phyloP scores from a whole-genome alignment of 1,140 invertebrate genomes.

The Bradysia coprophila region DNA sequence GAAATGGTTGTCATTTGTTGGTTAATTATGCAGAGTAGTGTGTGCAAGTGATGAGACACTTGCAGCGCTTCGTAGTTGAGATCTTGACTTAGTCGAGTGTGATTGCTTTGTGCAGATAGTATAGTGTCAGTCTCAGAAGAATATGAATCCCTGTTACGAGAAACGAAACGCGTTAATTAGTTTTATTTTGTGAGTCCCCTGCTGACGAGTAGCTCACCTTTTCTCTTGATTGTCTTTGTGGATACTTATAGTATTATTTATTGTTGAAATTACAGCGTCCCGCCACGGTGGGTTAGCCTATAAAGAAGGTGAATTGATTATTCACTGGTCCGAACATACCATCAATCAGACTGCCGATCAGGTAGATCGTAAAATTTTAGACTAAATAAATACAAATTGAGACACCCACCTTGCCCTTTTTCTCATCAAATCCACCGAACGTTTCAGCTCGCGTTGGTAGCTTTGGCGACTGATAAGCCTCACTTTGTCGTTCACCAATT shows the following conservation, averaged over 20 bases:
- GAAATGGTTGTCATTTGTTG: conserved; percentile 75
- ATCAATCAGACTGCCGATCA: too few relatives aligned
- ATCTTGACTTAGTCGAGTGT: conserved; percentile 17
- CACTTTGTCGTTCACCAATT: conserved; percentile 74
- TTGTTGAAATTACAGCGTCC: conserved; percentile 8
- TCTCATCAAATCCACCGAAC: conserved; percentile 82
- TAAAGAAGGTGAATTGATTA: background rate
- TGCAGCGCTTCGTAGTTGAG: conserved; percentile 51
- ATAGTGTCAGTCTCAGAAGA: background rate
- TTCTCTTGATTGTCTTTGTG: conserved; percentile 28
- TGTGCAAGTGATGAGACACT: conserved; percentile 65
- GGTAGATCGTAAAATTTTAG: too few relatives aligned
- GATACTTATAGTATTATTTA: conserved; percentile 1
- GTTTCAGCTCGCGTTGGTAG: conserved; percentile 83
- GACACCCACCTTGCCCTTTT: conserved; percentile 9
- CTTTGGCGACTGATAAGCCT: conserved; percentile 59
- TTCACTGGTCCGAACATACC: too few relatives aligned
- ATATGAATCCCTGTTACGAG: background rate
- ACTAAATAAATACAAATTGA: background rate
- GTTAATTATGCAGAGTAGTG: conserved; percentile 60
- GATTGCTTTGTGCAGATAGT: conserved; percentile 19
- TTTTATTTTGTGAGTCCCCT: too few relatives aligned
- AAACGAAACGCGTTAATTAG: too few relatives aligned
- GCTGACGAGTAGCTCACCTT: too few relatives aligned
- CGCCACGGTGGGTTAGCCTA: conserved; percentile 4